These are phyloP conservation scores for Parthenolecanium corni DNA, from an alignment of 2,888 invertebrate genomes.

Conservation along the genomic window DNA sequence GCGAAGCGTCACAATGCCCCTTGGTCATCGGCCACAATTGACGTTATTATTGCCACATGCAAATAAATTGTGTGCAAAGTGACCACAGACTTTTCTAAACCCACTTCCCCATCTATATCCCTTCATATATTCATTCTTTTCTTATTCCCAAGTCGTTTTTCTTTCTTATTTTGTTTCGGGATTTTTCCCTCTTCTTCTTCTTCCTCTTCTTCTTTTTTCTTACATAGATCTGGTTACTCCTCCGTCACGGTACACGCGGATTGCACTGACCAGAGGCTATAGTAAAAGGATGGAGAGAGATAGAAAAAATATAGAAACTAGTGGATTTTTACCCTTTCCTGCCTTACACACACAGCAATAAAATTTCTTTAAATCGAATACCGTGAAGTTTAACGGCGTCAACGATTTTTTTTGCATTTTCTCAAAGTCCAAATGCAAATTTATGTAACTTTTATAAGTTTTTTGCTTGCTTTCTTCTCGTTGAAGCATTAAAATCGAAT, in stretches of 20 bases:
- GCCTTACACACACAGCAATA: not conserved
- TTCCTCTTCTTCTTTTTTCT: no score
- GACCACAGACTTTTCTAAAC: conserved; percentile 8
- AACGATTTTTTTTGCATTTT: not conserved
- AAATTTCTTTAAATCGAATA: not conserved
- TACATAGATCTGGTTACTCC: no score
- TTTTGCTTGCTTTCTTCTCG: no score
- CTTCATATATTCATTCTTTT: conserved; percentile 13
- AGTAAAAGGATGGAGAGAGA: no score
- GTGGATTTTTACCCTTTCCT: not conserved
- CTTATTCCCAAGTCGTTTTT: not conserved
- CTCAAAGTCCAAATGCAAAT: no score
- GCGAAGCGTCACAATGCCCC: conserved; percentile 21
- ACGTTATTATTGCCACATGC: conserved; percentile 27
- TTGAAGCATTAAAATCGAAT: no score
- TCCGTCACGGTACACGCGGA: no score
- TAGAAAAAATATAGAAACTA: no score
- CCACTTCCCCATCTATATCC: conserved; percentile 2
- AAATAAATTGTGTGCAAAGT: conserved; percentile 26
- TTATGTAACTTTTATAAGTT: no score
- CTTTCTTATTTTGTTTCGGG: no score
- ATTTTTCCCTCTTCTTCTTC: no score
- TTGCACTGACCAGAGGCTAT: no score
- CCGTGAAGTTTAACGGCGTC: conserved; percentile 5
- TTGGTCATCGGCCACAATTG: conserved; percentile 27